A percentile compares a stretch with the other conserved stretches of the same genome.
phyloP scores from a whole-genome alignment of 1,140 invertebrate species.

The Anoplophora glabripennis region DNA sequence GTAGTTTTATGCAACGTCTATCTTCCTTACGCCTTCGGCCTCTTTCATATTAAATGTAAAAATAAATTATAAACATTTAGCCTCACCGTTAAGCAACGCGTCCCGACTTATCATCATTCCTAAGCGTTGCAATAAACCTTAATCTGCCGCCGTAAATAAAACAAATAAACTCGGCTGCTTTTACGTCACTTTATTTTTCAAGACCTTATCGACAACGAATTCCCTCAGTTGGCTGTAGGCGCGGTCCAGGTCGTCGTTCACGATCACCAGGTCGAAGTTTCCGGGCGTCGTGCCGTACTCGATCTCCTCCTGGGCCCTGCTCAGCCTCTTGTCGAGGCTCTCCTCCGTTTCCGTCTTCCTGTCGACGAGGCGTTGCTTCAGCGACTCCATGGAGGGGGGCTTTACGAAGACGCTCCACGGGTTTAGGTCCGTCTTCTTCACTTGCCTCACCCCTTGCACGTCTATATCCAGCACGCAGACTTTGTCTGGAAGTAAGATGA shows the following conservation, averaged over 20 bases:
- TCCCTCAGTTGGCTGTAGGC: slow-evolving; percentile 79
- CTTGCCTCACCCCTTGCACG: slow-evolving; percentile 90
- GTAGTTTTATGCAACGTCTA: too few relatives aligned
- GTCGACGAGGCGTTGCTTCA: slow-evolving; percentile 72
- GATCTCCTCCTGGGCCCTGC: slow-evolving; percentile 73
- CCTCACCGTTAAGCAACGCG: too few relatives aligned
- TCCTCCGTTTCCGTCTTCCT: slow-evolving; percentile 90
- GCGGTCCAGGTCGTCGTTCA: slow-evolving; percentile 89
- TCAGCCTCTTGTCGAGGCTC: slow-evolving; percentile 70
- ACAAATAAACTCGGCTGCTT: too few relatives aligned
- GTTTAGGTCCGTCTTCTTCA: slow-evolving; percentile 80
- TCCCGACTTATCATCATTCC: too few relatives aligned
- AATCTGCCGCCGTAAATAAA: too few relatives aligned
- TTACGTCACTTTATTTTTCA: background rate
- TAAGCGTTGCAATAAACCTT: too few relatives aligned
- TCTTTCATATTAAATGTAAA: too few relatives aligned
- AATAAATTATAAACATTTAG: too few relatives aligned
- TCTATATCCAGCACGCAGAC: slow-evolving; percentile 96
- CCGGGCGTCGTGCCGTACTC: slow-evolving; percentile 73
- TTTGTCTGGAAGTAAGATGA: slow-evolving; percentile 53
- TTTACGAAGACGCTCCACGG: slow-evolving; percentile 87
- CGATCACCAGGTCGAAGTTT: slow-evolving; percentile 88
- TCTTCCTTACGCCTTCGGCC: too few relatives aligned
- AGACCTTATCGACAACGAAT: slow-evolving; percentile 50
- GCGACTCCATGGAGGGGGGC: slow-evolving; percentile 78